Conservation (phyloP, 1,140 invertebrate species). For the Pseudomyrmex dendroicus region DNA sequence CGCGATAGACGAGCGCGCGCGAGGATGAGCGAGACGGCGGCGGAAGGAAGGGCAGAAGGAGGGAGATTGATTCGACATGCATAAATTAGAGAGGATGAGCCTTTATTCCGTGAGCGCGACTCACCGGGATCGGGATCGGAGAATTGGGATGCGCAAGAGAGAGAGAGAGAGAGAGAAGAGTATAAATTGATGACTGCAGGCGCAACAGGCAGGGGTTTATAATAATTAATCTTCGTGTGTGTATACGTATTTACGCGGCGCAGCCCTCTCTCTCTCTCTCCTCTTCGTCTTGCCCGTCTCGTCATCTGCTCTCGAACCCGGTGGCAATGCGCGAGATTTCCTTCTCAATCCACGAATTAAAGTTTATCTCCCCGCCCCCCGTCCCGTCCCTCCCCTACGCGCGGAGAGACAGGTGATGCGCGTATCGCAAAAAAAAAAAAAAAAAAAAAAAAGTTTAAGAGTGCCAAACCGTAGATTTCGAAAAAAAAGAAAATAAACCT, state of each 20-base stretch:
- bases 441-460: neutral
- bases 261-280: neutral
- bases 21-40: constrained; percentile 45
- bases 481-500: constrained; percentile 34
- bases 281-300: constrained; percentile 20
- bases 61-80: constrained; percentile 84
- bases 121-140: constrained; percentile 76
- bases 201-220: constrained; percentile 84
- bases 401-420: constrained; percentile 48
- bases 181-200: constrained; percentile 84
- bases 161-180: constrained; percentile 61
- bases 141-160: constrained; percentile 76
- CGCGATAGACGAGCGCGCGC: constrained; percentile 4
- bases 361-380: constrained; percentile 24
- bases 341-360: constrained; percentile 44
- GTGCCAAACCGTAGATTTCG: constrained; percentile 7
- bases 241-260: constrained; percentile 64
- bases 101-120: constrained; percentile 79
- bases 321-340: constrained; percentile 55
- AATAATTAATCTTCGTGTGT: constrained; percentile 83
- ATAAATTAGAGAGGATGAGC: constrained; percentile 84
- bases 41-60: constrained; percentile 52
- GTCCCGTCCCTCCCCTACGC: constrained; percentile 5
- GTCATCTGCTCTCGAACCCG: constrained; percentile 75
- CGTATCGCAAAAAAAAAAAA: constrained; percentile 15